Percentiles rank a stretch among this genome's conserved stretches.
These are phyloP conservation scores for Tyto alba DNA, from an alignment of 2,113 vertebrate genomes.

Conservation along the genomic window DNA sequence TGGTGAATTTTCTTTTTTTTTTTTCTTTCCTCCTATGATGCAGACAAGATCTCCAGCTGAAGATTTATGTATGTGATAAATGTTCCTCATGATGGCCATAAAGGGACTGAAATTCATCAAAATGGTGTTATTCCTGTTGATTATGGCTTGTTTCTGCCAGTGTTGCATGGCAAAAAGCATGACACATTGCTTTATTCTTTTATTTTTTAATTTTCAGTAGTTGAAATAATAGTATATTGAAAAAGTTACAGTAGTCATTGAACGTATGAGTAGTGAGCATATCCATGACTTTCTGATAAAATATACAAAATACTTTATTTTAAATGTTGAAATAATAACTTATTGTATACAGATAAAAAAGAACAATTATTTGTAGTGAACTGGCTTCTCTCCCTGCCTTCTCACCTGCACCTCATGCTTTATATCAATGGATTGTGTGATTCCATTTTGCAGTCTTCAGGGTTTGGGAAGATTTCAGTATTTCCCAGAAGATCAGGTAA, in stretches of 20 bases:
- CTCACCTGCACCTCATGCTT: background rate
- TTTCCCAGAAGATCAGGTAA: background rate
- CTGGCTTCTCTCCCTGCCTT: background rate
- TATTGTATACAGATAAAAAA: background rate
- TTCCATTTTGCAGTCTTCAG: background rate
- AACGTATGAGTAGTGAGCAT: background rate
- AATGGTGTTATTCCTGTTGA: background rate
- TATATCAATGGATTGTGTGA: background rate
- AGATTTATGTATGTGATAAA: background rate
- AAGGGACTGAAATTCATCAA: background rate
- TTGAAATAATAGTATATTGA: background rate
- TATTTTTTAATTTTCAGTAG: background rate
- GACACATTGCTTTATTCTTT: background rate
- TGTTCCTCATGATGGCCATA: background rate
- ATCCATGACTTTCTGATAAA: background rate
- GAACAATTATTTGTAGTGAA: background rate
- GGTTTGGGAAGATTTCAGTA: background rate
- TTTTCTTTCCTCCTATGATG: background rate
- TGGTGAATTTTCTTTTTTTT: background rate
- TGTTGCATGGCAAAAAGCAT: background rate
- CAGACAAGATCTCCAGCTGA: background rate
- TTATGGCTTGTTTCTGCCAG: background rate
- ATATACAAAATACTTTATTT: background rate
- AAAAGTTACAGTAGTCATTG: background rate
- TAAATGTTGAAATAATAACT: background rate